Base-by-base conservation (phyloP, 2,888 invertebrate species). In the Crematogaster levior region DNA sequence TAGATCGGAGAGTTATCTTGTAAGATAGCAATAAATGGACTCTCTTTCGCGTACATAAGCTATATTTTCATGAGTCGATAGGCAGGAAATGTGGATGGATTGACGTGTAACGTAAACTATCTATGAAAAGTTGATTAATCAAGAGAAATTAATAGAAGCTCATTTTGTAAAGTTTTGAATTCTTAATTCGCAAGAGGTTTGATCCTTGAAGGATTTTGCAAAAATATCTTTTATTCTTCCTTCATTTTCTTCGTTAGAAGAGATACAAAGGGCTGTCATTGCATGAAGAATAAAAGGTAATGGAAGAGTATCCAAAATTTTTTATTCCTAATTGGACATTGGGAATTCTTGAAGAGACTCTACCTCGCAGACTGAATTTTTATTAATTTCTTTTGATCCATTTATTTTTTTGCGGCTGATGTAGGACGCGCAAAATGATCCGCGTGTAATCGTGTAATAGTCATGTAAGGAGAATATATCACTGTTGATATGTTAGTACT, bases 401-500 rank as follows among this genome's bases (percentile, higher is more conserved):
- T 48, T 61, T 37, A 34, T 65, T n/a, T 40, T 51, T 65, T 24
- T 21, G 24, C 37, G 24, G 82, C 73, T 51, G 68, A 84, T 48
- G 48, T 51, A 65, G 75, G 70, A 82, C 53, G 61, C 66, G 60
- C 63, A 77, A 77, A 81, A 72, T 65, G 75, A 81, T 85, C 68
- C 72, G 79, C 70, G 53, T 61, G 74, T 82, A 58, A 58, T 83
- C 79, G 81, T 89, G 87, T 90, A 65, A 87, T 85, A 89, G 87
- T 79, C 85, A 84, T 86, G 84, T 85, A 82, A 81, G 85, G 84
- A 89, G 84, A 90, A 90, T 88, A 92, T 93, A 93, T 94, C 93
- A 94, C 93, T 94, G 94, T 94, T 94, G 93, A 94, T 94, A 94
- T 90, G 85, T 90, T 93, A 94, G 93, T 93, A 77, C 92, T 90